phyloP scores from a whole-genome alignment of 2,113 vertebrate genomes.

The Brachyhypopomus gauderio region DNA sequence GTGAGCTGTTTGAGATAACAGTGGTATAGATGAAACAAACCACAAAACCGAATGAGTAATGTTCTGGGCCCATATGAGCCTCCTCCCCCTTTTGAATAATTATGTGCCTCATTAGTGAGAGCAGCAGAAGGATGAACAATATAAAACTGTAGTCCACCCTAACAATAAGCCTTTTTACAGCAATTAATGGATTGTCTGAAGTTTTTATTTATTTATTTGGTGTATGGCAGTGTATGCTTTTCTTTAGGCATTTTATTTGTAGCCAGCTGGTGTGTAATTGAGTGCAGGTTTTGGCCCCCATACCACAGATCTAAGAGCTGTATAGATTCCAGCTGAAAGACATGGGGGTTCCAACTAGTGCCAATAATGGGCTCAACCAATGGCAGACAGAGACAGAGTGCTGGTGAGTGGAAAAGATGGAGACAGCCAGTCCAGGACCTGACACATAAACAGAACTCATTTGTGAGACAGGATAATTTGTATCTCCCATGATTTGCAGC shows the following conservation, averaged over 20 bases:
- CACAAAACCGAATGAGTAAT: not conserved
- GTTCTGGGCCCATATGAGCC: conserved; percentile 3
- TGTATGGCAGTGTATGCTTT: conserved; percentile 3
- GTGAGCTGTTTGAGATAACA: conserved; percentile 40
- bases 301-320: not conserved
- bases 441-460: conserved; percentile 66
- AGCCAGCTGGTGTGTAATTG: conserved; percentile 36
- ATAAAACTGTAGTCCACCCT: not conserved
- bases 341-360: conserved; percentile 53
- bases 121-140: not conserved
- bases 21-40: conserved; percentile 27
- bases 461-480: conserved; percentile 70
- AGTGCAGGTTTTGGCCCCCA: not conserved
- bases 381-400: conserved; percentile 56
- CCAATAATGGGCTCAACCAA: conserved; percentile 70
- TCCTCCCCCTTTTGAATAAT: conserved; percentile 4
- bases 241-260: conserved; percentile 31
- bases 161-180: conserved; percentile 10
- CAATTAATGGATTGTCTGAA: conserved; percentile 39
- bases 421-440: conserved; percentile 60
- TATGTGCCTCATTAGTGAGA: not conserved
- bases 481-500: conserved; percentile 67
- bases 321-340: conserved; percentile 39
- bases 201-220: conserved; percentile 9
- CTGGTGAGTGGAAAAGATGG: not conserved